Evolutionary conservation across 1,140 invertebrate species (phyloP), one percentile per base, ranked within the genome.

Genomic region (Drosophila sturtevanti): DNA sequence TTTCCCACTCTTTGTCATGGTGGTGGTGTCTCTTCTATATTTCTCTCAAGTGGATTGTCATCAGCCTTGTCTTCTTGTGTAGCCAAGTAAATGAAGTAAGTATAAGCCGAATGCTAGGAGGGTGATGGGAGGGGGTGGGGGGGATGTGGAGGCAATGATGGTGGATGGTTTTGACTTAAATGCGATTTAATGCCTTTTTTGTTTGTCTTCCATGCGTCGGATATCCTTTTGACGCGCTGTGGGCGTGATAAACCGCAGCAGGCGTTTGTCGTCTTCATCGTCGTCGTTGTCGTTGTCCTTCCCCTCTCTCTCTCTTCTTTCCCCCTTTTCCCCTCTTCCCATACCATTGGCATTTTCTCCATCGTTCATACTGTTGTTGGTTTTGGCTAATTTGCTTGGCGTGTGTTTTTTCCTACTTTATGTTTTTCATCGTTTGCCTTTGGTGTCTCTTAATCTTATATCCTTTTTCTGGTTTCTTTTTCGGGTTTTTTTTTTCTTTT

Each of bases 131-230:
- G 51, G 77, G 38, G 78, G 72, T 75, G 67, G 67, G 59, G 34
- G 38, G 22, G 12, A 24, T n/a, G n/a, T n/a, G 51, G 11, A 52
- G 37, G 12, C 37, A n/a, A 52, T 24, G 21, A 4, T 56, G 54
- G 54, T 56, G 54, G 54, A 27, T 56, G 54, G 27, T 56, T 55
- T 68, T 80, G 84, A 89, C 85, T 89, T 89, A 89, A 89, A 89
- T 89, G 84, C 84, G 84, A 89, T 89, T 89, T 89, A 89, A 89
- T 89, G 84, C 84, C 79, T 89, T 89, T 87, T 89, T 89, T 89
- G 84, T 89, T 89, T 89, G 84, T 89, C 84, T 89, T 89, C 77
- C 84, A 89, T 79, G 79, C 84, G 84, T 89, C 85, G 84, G 84
- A 89, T 78, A 84, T 89, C 84, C 84, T 73, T 77, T 68, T 69